Percentiles rank a stretch among this genome's conserved stretches.
Evolutionary conservation across 2,113 vertebrate species (phyloP).

Genomic region (Arothron firmamentum): DNA sequence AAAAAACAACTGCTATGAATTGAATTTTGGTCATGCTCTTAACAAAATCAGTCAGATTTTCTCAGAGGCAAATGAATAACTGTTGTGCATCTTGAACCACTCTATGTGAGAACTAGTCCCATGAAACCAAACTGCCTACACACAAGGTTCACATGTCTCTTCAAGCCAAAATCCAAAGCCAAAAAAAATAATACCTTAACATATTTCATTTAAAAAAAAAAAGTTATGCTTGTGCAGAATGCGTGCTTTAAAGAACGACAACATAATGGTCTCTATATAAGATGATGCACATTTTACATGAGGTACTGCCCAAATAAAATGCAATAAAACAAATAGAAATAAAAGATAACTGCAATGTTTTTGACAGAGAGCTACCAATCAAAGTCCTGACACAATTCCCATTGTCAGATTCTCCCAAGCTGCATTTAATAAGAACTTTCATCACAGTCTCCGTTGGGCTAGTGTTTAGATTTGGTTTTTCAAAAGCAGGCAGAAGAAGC

Average conservation of each 20-base stretch:
- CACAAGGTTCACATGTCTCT: slow-evolving; percentile 40
- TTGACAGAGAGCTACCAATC: slow-evolving; percentile 48
- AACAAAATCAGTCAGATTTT: slow-evolving; percentile 36
- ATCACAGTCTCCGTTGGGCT: slow-evolving; percentile 43
- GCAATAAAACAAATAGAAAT: slow-evolving; percentile 44
- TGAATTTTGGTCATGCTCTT: slow-evolving; percentile 27
- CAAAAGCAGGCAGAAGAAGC: slow-evolving; percentile 38
- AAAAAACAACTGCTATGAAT: slow-evolving; percentile 25
- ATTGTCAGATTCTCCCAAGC: slow-evolving; percentile 44
- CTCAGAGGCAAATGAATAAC: slow-evolving; percentile 28
- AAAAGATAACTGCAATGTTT: slow-evolving; percentile 35
- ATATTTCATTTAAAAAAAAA: slow-evolving; percentile 43
- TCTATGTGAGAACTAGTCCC: slow-evolving; percentile 42
- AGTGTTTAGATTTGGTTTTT: slow-evolving; percentile 54
- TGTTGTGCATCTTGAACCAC: slow-evolving; percentile 52
- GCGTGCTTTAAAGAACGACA: slow-evolving; percentile 38
- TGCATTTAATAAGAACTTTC: slow-evolving; percentile 63
- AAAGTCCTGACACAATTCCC: slow-evolving; percentile 49
- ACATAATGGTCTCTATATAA: slow-evolving; percentile 27
- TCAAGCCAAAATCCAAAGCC: slow-evolving; percentile 8
- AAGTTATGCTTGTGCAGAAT: slow-evolving; percentile 34
- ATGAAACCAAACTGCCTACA: slow-evolving; percentile 44
- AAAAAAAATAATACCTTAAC: slow-evolving; percentile 51
- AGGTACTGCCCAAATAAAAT: slow-evolving; percentile 30
- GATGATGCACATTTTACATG: slow-evolving; percentile 38